These are phyloP conservation scores for Hiodon alosoides DNA, from an alignment of 2,113 vertebrate species.

Conservation along the genomic window DNA sequence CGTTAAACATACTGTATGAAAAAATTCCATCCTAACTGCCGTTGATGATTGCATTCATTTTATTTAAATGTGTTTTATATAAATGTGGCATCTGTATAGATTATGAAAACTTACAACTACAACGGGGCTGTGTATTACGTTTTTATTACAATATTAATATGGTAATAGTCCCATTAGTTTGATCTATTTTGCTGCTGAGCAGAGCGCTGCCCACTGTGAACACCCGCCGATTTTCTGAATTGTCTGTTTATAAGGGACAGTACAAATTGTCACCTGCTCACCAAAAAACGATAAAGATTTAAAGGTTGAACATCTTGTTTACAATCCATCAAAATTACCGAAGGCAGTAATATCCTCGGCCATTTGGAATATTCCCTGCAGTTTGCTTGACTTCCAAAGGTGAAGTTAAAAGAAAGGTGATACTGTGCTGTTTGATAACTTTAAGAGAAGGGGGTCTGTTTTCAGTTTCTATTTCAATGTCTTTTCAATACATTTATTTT, in stretches of 20 bases:
- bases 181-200: background rate
- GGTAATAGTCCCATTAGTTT: background rate
- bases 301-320: background rate
- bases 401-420: background rate
- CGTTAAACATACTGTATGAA: too few species aligned
- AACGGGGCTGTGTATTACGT: background rate
- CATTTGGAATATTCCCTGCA: background rate
- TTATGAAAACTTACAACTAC: background rate
- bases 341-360: background rate
- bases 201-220: too few species aligned
- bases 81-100: background rate
- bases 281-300: background rate
- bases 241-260: background rate
- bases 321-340: conserved; percentile 10
- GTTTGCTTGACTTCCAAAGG: background rate
- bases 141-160: background rate
- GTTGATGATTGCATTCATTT: too few species aligned
- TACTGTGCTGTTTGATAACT: background rate
- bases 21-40: too few species aligned
- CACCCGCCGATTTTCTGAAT: background rate
- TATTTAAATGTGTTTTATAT: too few species aligned
- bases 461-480: too few species aligned
- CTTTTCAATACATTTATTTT: background rate
- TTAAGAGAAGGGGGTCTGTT: too few species aligned
- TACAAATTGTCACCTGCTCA: conserved; percentile 4